Conservation (phyloP, 2,888 invertebrate species). For the Halocaridina rubra region DNA sequence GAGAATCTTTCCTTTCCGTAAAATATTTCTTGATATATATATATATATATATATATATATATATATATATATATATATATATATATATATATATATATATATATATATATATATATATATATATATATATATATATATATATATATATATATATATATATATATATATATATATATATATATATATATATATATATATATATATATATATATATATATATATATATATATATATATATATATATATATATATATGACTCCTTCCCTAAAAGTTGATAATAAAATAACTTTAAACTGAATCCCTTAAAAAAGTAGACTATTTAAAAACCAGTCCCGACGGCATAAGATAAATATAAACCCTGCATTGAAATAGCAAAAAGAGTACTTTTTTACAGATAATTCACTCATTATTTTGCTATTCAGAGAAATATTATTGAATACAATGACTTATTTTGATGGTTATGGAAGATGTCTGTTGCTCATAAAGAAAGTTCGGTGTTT, state of each 20-base stretch:
- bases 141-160: slow-evolving; percentile 47
- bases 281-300: background rate
- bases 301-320: background rate
- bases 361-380: no score
- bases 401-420: no score
- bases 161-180: slow-evolving; percentile 17
- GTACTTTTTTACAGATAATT: no score
- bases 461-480: background rate
- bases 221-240: slow-evolving; percentile 18
- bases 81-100: slow-evolving; percentile 36
- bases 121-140: slow-evolving; percentile 43
- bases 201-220: slow-evolving; percentile 4
- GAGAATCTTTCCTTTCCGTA: no score
- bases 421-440: background rate
- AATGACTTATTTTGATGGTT: background rate
- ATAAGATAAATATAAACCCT: no score
- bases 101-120: slow-evolving; percentile 37
- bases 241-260: background rate
- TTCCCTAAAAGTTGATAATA: background rate
- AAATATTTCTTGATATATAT: slow-evolving; percentile 35
- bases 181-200: slow-evolving; percentile 7
- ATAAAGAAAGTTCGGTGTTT: background rate
- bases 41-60: slow-evolving; percentile 37
- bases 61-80: slow-evolving; percentile 39
- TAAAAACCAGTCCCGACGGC: no score